A percentile compares a stretch with the other conserved stretches of the same genome.
Evolutionary conservation across 2,113 vertebrate genomes (phyloP).

Genomic region (Peromyscus maniculatus): DNA sequence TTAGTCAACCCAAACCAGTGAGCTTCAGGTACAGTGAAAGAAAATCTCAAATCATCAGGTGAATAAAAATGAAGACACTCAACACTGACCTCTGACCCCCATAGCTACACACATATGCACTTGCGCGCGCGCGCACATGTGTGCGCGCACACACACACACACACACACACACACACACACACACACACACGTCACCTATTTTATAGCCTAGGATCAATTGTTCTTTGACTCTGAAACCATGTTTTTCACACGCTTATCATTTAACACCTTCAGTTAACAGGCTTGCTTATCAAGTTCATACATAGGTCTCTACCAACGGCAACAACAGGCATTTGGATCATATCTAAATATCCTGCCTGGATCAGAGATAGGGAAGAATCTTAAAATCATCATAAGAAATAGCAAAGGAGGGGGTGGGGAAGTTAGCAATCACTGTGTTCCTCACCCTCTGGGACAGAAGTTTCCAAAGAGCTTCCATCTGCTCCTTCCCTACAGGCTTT

Average conservation of each 20-base stretch:
- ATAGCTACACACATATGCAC: background rate
- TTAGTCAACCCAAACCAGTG: background rate
- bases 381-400: background rate
- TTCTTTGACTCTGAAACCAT: background rate
- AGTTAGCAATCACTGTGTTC: background rate
- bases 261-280: background rate
- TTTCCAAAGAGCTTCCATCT: background rate
- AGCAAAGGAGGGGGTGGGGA: background rate
- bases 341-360: background rate
- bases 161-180: background rate
- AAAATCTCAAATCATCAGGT: background rate
- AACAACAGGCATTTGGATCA: background rate
- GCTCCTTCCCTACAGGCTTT: background rate
- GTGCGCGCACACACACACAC: no score
- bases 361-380: background rate
- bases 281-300: background rate
- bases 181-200: background rate
- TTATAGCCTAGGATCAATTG: background rate
- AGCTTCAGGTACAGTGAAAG: background rate
- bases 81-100: background rate
- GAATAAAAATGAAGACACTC: background rate
- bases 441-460: background rate
- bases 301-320: background rate
- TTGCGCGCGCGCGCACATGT: no score
- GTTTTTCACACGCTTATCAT: background rate